Percentiles rank a stretch among this genome's conserved stretches.
phyloP scores from a whole-genome alignment of 2,797 vertebrate species.

The Urophycis tenuis region DNA sequence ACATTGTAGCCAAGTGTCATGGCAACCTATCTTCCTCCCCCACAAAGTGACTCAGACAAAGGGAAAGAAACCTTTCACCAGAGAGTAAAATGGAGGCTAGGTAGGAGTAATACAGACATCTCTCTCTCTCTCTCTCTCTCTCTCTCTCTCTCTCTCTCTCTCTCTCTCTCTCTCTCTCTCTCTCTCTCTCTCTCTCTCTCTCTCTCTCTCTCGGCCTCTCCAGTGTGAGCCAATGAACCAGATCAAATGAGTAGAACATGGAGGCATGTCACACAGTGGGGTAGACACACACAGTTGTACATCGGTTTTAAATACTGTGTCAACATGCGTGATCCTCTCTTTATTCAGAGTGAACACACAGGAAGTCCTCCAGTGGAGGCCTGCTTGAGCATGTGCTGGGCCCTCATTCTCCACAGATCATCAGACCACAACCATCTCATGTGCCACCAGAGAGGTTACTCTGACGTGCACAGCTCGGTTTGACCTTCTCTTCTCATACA shows the following conservation, averaged over 20 bases:
- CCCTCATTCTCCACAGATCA: too few species aligned
- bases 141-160: neutral
- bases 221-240: neutral
- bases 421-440: too few species aligned
- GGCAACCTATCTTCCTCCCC: constrained; percentile 33
- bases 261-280: neutral
- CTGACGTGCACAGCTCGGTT: too few species aligned
- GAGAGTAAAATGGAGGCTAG: neutral
- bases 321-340: too few species aligned
- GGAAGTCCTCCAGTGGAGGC: too few species aligned
- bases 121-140: neutral
- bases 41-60: constrained; percentile 38
- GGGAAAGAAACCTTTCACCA: constrained; percentile 1
- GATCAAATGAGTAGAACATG: neutral
- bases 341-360: neutral
- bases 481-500: too few species aligned
- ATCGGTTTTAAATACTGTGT: neutral
- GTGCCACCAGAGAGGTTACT: too few species aligned
- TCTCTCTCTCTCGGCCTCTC: neutral
- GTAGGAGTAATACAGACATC: constrained; percentile 1
- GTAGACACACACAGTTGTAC: neutral
- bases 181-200: neutral
- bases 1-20: constrained; percentile 20
- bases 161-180: neutral
- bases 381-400: too few species aligned